These are phyloP conservation scores for Lagorchestes hirsutus DNA, from an alignment of 2,797 vertebrate genomes.

Conservation along the genomic window DNA sequence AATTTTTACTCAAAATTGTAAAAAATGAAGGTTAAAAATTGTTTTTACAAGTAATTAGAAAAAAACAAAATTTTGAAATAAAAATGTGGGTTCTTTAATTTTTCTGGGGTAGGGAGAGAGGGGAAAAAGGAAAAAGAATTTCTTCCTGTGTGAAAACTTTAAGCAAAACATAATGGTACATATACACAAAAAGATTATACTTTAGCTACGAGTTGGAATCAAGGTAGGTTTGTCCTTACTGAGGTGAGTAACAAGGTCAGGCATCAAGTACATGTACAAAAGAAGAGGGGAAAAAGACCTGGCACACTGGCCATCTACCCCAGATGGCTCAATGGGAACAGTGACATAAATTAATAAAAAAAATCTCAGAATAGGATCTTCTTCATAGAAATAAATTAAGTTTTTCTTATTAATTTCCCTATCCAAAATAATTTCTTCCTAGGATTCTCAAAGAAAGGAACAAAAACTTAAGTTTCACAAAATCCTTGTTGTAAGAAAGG, in stretches of 20 bases:
- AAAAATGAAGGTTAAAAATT: neutral
- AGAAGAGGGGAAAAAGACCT: neutral
- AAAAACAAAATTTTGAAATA: neutral
- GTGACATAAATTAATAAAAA: neutral
- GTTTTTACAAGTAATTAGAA: neutral
- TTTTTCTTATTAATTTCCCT: neutral
- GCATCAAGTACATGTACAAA: neutral
- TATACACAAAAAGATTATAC: neutral
- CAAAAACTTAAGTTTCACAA: conserved; percentile 20
- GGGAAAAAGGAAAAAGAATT: neutral
- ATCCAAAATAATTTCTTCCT: neutral
- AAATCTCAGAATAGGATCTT: neutral
- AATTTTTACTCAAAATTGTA: neutral
- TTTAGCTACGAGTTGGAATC: neutral
- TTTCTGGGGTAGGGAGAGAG: neutral
- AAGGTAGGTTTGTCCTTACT: neutral
- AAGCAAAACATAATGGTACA: neutral
- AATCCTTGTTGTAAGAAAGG: neutral
- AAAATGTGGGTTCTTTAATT: neutral
- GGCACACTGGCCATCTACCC: neutral
- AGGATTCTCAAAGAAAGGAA: conserved; percentile 18
- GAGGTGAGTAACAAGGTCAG: neutral
- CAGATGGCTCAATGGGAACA: neutral
- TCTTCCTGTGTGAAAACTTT: neutral
- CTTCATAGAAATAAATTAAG: conserved; percentile 27